These are phyloP conservation scores for Colossoma macropomum DNA, from an alignment of 2,113 vertebrate genomes.

Conservation along the genomic window DNA sequence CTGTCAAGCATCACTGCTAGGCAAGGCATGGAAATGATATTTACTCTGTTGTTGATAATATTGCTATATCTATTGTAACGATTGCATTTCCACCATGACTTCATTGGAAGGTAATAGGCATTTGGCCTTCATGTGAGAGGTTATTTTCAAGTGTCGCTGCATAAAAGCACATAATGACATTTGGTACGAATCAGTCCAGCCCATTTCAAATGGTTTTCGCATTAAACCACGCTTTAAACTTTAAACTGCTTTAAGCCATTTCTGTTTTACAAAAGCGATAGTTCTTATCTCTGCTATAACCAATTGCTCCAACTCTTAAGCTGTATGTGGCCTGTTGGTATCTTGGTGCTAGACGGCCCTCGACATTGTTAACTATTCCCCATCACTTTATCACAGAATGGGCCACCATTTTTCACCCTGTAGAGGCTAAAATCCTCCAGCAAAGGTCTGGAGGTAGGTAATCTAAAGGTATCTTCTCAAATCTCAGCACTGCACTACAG, in stretches of 20 bases:
- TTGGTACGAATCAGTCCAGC: background rate
- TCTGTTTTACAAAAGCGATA: background rate
- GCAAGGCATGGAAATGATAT: slow-evolving; percentile 35
- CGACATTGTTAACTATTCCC: background rate
- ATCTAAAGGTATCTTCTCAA: background rate
- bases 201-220: background rate
- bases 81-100: background rate
- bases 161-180: background rate
- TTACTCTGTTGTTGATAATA: slow-evolving; percentile 37
- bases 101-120: slow-evolving; percentile 10
- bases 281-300: background rate
- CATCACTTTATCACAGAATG: background rate
- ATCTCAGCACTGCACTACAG: background rate
- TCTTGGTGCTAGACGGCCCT: background rate
- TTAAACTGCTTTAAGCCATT: background rate
- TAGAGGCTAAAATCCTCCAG: background rate
- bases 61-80: background rate
- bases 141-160: background rate
- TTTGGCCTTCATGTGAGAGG: background rate
- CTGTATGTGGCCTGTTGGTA: background rate
- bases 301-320: background rate
- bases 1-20: background rate
- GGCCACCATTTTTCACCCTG: background rate
- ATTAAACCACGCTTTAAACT: background rate
- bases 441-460: background rate